Evolutionary conservation across 2,797 vertebrate species (phyloP).

Genomic region (Adelosebastes latens): DNA sequence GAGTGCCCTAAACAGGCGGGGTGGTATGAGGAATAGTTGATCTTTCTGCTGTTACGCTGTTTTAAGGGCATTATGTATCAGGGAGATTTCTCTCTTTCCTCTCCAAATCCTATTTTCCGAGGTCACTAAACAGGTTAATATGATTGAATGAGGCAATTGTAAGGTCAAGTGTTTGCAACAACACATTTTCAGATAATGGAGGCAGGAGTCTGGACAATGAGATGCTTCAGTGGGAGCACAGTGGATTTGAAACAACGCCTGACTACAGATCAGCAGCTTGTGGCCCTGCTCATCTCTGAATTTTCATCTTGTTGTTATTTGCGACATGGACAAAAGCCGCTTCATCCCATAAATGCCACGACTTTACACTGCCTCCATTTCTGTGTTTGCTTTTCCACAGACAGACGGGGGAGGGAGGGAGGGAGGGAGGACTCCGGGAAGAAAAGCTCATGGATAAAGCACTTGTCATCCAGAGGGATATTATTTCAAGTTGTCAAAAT

Average conservation of each 20-base stretch:
- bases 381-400: slow-evolving; percentile 13
- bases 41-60: not conserved
- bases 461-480: slow-evolving; percentile 15
- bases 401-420: not conserved
- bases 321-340: not conserved
- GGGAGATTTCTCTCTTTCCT: not conserved
- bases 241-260: not conserved
- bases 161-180: not conserved
- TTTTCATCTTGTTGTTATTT: not conserved
- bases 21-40: not conserved
- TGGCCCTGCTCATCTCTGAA: not conserved
- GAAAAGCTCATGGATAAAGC: slow-evolving; percentile 14
- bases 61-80: not conserved
- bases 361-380: not conserved
- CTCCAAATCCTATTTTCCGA: not conserved
- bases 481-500: slow-evolving; percentile 26
- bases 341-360: not conserved
- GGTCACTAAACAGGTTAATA: not conserved
- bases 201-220: not conserved
- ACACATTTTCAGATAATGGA: not conserved
- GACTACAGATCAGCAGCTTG: not conserved
- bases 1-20: not conserved
- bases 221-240: not conserved
- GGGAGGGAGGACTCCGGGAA: not conserved
- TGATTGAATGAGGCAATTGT: not conserved